phyloP scores from a whole-genome alignment of 2,888 invertebrate genomes.

The Hipparchia semele region DNA sequence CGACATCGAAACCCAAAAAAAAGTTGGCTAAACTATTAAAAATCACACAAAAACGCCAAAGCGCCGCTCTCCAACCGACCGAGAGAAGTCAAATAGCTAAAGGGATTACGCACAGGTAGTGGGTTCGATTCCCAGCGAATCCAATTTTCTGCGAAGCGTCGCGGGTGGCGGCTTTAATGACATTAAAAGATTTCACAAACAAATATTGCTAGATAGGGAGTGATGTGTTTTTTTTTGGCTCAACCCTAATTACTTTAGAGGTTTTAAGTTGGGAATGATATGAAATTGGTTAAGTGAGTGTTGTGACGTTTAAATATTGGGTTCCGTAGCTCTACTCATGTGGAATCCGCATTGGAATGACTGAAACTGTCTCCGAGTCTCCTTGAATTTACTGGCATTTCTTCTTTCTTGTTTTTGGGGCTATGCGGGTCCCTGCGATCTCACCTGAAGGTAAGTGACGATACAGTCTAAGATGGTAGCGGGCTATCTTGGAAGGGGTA shows the following conservation, averaged over 20 bases:
- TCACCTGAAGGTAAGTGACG: too few relatives aligned
- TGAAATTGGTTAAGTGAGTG: neutral
- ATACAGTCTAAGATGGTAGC: too few relatives aligned
- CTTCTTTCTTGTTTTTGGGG: too few relatives aligned
- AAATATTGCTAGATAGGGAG: conserved; percentile 48
- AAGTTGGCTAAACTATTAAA: conserved; percentile 24
- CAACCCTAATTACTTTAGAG: conserved; percentile 19
- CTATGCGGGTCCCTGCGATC: too few relatives aligned
- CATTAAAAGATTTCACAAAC: conserved; percentile 55
- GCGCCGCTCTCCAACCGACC: conserved; percentile 50
- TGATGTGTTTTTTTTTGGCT: conserved; percentile 24
- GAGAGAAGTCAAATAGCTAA: conserved; percentile 58
- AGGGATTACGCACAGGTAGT: conserved; percentile 68
- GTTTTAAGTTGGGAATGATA: conserved; percentile 3
- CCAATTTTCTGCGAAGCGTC: conserved; percentile 61
- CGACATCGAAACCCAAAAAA: conserved; percentile 9
- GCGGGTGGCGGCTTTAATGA: conserved; percentile 63
- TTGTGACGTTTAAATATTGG: neutral
- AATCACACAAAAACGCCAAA: conserved; percentile 35
- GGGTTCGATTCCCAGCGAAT: conserved; percentile 52
- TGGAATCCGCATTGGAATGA: neutral
- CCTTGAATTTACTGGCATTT: too few relatives aligned
- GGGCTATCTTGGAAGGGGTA: too few relatives aligned
- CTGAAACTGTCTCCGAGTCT: too few relatives aligned
- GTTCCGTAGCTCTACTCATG: neutral